These are phyloP conservation scores for Myiozetetes cayanensis DNA, from an alignment of 2,113 vertebrate species.

Conservation along the genomic window DNA sequence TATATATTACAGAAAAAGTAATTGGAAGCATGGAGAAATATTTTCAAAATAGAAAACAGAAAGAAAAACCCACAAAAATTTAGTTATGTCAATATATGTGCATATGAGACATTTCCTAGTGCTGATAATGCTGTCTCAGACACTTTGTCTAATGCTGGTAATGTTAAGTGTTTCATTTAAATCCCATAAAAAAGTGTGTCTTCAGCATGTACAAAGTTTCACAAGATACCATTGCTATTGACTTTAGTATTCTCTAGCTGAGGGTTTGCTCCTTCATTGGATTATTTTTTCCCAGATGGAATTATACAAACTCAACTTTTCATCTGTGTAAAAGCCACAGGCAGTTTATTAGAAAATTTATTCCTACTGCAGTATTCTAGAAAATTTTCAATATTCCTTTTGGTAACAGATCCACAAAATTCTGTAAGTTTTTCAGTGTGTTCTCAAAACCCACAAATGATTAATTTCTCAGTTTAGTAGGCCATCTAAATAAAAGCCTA, in stretches of 20 bases:
- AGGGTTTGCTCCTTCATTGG: conserved; percentile 22
- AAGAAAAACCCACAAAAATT: accelerated
- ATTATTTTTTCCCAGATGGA: conserved; percentile 18
- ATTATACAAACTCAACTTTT: conserved; percentile 22
- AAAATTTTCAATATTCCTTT: background rate
- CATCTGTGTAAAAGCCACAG: background rate
- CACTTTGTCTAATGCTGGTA: conserved; percentile 5
- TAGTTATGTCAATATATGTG: background rate
- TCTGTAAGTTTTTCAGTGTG: background rate
- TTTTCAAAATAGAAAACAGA: background rate
- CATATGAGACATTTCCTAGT: background rate
- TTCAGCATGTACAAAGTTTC: conserved; percentile 27
- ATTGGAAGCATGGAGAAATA: background rate
- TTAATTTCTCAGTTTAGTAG: background rate
- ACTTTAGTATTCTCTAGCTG: conserved; percentile 2
- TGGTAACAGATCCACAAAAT: background rate
- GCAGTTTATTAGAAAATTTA: background rate
- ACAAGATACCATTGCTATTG: conserved; percentile 27
- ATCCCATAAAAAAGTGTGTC: background rate
- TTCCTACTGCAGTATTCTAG: background rate
- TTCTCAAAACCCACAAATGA: background rate
- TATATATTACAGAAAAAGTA: background rate
- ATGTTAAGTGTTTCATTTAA: conserved; percentile 12
- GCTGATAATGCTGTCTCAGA: conserved; percentile 21
- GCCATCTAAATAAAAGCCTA: background rate